Base-by-base conservation (phyloP, 2,888 invertebrate genomes). In the Yponomeuta malinellus region DNA sequence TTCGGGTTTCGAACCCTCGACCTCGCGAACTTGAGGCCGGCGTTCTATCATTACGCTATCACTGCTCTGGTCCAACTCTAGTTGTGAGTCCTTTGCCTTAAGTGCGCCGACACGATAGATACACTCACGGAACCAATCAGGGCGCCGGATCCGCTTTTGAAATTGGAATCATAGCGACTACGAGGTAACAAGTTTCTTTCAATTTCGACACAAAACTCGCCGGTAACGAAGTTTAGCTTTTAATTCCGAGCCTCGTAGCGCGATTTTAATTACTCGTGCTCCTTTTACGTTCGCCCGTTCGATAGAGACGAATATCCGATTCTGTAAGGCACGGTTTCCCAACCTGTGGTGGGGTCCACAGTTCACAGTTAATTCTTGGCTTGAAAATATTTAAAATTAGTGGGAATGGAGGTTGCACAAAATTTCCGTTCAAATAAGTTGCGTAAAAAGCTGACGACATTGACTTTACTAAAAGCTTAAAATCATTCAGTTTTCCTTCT, bases 111-210 rank as follows among this genome's bases (percentile, higher is more conserved):
- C 52, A 59, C 70, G 79, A 79, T 82, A 81, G 79, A 79, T 79
- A 79, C 79, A 77, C 79, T 79, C 79, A 77, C 79, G 81, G 83
- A 87, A 84, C 88, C 90, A 91, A 91, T 91, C 90, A 91, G 86
- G 84, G 81, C 78, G 78, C 80, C 79, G 82, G 84, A 88, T 90
- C 88, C 89, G 88, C 85, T 89, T 87, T 85, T 82, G 82, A 88
- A 90, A 90, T 90, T 90, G 89, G 83, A 90, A 90, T 89, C 88
- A 89, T 87, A 86, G 83, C 81, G 78, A 78, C 81, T 78, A 85
- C 85, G 83, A 83, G 82, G 83, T 88, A 90, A 90, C 90, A 89
- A 89, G 89, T 89, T 90, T 89, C 89, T 90, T 89, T 88, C 89
- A 85, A 87, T 88, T 84, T 81, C 83, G 82, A 86, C 85, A 88